Conservation (phyloP, 2,797 vertebrate genomes). For the Schizopygopsis malacanthus region DNA sequence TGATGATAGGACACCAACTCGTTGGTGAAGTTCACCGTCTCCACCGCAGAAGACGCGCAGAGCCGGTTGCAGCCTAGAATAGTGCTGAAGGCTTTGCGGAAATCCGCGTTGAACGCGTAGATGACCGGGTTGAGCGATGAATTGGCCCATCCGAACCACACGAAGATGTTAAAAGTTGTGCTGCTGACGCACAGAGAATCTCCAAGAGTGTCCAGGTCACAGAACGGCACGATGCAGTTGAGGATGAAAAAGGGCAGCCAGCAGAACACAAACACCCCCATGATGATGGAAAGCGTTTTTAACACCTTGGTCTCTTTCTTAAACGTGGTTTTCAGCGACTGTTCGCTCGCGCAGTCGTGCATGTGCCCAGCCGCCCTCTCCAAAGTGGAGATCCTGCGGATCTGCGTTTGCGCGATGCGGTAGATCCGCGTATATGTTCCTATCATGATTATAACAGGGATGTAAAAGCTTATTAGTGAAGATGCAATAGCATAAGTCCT, state of each 20-base stretch:
- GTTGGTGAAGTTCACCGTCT: constrained; percentile 76
- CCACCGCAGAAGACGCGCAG: constrained; percentile 73
- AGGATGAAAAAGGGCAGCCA: constrained; percentile 86
- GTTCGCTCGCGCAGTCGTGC: constrained; percentile 70
- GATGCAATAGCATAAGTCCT: constrained; percentile 81
- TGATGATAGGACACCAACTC: constrained; percentile 82
- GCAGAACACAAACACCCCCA: constrained; percentile 83
- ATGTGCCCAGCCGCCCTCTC: constrained; percentile 72
- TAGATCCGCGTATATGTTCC: constrained; percentile 83
- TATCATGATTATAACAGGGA: constrained; percentile 83
- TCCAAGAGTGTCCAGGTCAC: constrained; percentile 55
- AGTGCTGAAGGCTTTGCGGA: constrained; percentile 77
- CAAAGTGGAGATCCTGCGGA: constrained; percentile 78
- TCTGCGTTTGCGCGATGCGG: constrained; percentile 79
- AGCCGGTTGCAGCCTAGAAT: constrained; percentile 77
- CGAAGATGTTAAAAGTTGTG: constrained; percentile 77
- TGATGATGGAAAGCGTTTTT: constrained; percentile 81
- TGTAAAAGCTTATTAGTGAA: constrained; percentile 85
- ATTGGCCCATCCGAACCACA: constrained; percentile 86
- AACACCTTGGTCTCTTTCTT: constrained; percentile 84
- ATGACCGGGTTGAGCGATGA: constrained; percentile 82
- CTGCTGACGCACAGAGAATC: constrained; percentile 77
- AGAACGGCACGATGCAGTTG: constrained; percentile 83
- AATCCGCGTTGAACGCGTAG: constrained; percentile 83
- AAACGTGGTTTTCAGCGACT: constrained; percentile 76